Evolutionary conservation across 2,797 vertebrate species (phyloP).

Genomic region (Tachyglossus aculeatus): DNA sequence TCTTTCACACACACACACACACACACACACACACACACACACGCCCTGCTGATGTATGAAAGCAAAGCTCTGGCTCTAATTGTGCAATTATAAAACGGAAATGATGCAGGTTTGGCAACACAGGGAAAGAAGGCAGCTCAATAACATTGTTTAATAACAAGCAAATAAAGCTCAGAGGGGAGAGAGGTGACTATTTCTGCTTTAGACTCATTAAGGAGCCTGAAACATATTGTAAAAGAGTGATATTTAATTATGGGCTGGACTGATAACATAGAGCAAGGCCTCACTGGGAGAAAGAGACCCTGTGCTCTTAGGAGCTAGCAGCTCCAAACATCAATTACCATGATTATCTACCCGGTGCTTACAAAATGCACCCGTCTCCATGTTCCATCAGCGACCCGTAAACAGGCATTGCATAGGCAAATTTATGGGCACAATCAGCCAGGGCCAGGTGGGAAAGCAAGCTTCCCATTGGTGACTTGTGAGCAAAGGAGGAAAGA

Average conservation of each 20-base stretch:
- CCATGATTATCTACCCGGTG: conserved; percentile 79
- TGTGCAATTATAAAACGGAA: conserved; percentile 98
- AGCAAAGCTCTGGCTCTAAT: conserved; percentile 94
- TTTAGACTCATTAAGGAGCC: conserved; percentile 85
- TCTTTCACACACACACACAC: not conserved
- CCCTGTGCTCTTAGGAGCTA: conserved; percentile 75
- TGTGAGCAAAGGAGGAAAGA: conserved; percentile 66
- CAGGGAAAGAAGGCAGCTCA: conserved; percentile 80
- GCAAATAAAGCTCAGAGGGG: conserved; percentile 83
- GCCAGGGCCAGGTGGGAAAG: conserved; percentile 76
- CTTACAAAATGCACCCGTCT: conserved; percentile 76
- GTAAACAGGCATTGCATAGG: conserved; percentile 74
- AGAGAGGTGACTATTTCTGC: conserved; percentile 80
- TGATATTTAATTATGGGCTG: conserved; percentile 86
- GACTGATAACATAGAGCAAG: conserved; percentile 82
- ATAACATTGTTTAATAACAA: conserved; percentile 87
- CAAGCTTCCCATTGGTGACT: conserved; percentile 67
- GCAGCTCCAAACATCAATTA: conserved; percentile 82
- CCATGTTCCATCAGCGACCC: conserved; percentile 78
- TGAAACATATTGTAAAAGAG: conserved; percentile 84
- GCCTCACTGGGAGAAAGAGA: conserved; percentile 82
- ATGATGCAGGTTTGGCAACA: conserved; percentile 85
- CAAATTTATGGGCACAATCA: conserved; percentile 80
- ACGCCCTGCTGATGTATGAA: conserved; percentile 95
- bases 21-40: conserved; percentile 61